Percentiles rank a stretch among this genome's conserved stretches.
Conservation (phyloP, 2,797 vertebrate genomes). For the Eulemur coronatus region DNA sequence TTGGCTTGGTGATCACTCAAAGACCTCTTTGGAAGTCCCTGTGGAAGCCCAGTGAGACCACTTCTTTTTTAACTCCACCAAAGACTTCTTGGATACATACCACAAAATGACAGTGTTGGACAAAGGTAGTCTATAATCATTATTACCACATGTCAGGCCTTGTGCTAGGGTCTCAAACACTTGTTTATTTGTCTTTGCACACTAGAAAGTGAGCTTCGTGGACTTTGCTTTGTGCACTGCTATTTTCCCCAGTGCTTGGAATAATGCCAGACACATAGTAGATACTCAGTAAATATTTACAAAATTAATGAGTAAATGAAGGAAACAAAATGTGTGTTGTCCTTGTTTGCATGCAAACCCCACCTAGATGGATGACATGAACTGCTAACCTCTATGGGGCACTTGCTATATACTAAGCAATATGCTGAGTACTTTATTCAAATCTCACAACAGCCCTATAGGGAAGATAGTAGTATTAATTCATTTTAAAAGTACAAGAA, state of each 20-base stretch:
- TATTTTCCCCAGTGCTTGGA: neutral
- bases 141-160: neutral
- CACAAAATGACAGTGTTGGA: rapidly evolving
- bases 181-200: neutral
- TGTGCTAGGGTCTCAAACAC: neutral
- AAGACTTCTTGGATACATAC: neutral
- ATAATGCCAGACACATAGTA: neutral
- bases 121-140: rapidly evolving
- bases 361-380: rapidly evolving
- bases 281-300: neutral
- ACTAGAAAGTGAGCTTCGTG: neutral
- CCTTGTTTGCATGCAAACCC: neutral
- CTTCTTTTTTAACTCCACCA: neutral
- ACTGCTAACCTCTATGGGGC: neutral
- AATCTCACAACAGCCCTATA: neutral
- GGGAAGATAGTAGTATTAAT: neutral
- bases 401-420: neutral
- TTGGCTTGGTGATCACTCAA: neutral
- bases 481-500: neutral
- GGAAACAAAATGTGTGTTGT: neutral
- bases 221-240: neutral
- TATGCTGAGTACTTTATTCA: neutral
- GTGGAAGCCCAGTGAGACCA: neutral
- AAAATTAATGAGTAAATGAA: neutral
- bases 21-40: neutral